Evolutionary conservation across 2,797 vertebrate genomes (phyloP).

Genomic region (Onychomys torridus): DNA sequence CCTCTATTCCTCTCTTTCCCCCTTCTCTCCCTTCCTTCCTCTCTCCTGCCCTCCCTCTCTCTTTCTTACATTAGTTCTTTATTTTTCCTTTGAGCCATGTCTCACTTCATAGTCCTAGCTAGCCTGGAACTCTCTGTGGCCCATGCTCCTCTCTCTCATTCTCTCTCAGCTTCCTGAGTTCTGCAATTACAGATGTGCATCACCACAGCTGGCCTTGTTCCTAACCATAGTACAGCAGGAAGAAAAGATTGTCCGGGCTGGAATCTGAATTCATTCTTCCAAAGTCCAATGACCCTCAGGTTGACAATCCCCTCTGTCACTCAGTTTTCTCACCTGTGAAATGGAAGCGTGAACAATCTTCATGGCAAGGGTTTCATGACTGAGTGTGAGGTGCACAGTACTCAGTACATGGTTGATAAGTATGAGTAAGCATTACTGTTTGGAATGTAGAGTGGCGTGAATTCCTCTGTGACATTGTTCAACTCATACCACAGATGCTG

Average conservation of each 20-base stretch:
- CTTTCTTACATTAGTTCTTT: too few species aligned
- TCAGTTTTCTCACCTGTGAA: neutral
- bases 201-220: neutral
- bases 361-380: neutral
- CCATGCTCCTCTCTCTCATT: neutral
- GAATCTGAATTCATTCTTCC: neutral
- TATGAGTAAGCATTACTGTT: neutral
- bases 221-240: too few species aligned
- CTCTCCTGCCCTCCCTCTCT: rapidly evolving
- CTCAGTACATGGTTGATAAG: neutral
- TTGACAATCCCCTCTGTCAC: neutral
- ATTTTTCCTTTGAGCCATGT: neutral
- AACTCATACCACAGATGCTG: neutral
- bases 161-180: neutral
- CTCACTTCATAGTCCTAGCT: neutral
- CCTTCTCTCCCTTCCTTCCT: rapidly evolving
- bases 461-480: neutral
- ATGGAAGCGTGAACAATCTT: neutral
- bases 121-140: neutral
- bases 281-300: neutral
- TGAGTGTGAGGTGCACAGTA: neutral
- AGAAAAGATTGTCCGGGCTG: neutral
- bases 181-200: neutral
- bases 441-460: neutral
- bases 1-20: too few species aligned